Conservation (phyloP, 2,113 vertebrate species). For the Alligator sinensis region DNA sequence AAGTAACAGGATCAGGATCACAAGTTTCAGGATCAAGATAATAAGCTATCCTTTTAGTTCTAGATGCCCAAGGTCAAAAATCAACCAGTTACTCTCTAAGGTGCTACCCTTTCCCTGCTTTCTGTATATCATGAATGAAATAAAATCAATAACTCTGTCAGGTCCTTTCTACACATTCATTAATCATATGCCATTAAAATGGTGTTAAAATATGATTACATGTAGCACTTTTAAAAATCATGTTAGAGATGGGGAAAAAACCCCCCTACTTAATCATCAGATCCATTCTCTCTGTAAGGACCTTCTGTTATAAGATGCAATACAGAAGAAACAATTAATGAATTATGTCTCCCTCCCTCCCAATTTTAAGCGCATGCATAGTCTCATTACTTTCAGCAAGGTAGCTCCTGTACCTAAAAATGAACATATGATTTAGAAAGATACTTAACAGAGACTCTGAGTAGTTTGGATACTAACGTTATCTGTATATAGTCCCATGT, state of each 20-base stretch:
- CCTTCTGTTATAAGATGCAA: not conserved
- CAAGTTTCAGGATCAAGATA: not conserved
- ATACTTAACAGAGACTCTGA: not conserved
- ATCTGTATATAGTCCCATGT: not conserved
- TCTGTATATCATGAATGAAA: not conserved
- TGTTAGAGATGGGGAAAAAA: not conserved
- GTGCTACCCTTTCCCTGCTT: too few species aligned
- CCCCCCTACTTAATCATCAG: not conserved
- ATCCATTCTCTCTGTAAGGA: not conserved
- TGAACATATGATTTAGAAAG: not conserved
- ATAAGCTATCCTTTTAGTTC: not conserved
- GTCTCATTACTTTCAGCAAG: not conserved
- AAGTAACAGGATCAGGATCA: not conserved
- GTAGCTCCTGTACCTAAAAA: not conserved
- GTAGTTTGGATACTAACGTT: not conserved
- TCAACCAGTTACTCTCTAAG: not conserved
- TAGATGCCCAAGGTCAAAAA: not conserved
- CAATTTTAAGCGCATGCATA: slow-evolving; percentile 7
- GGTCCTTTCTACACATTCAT: not conserved
- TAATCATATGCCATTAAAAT: not conserved
- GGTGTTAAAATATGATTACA: not conserved
- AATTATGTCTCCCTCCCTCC: not conserved
- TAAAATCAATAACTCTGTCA: not conserved
- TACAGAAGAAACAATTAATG: not conserved
- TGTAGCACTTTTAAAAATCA: not conserved